These are phyloP conservation scores for Montifringilla adamsi DNA, from an alignment of 2,113 vertebrate species.

Conservation along the genomic window DNA sequence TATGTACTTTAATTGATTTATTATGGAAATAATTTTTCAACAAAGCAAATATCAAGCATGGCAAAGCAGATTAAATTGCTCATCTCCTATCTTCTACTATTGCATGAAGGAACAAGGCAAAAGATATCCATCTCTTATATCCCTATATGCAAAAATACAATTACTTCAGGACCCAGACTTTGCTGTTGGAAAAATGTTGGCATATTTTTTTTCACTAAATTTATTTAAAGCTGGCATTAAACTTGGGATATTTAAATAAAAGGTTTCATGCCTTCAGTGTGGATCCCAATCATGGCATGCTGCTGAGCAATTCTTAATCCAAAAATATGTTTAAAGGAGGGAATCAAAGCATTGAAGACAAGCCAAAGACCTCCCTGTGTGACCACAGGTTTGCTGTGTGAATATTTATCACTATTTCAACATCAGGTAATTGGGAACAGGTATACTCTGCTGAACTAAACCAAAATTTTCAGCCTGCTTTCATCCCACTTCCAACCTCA, in stretches of 20 bases:
- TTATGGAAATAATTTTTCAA: background rate
- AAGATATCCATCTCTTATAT: background rate
- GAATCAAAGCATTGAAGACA: background rate
- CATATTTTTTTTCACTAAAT: background rate
- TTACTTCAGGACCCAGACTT: background rate
- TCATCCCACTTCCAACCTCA: conserved; percentile 29
- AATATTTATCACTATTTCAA: background rate
- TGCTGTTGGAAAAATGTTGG: background rate
- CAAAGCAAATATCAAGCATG: background rate
- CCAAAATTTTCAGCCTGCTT: conserved; percentile 4
- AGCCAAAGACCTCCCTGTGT: background rate
- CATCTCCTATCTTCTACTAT: background rate
- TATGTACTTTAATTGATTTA: background rate
- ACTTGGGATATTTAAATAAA: background rate
- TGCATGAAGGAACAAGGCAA: background rate
- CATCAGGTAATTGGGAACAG: background rate
- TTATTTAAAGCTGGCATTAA: background rate
- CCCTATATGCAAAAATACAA: background rate
- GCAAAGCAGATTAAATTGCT: conserved; percentile 6
- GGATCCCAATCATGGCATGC: background rate
- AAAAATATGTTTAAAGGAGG: background rate
- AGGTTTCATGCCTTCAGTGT: background rate
- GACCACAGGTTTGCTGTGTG: background rate
- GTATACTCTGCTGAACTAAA: background rate
- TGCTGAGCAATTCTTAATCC: background rate